Base-by-base conservation (phyloP, 2,888 invertebrate species). In the Reticulitermes lucifugus region DNA sequence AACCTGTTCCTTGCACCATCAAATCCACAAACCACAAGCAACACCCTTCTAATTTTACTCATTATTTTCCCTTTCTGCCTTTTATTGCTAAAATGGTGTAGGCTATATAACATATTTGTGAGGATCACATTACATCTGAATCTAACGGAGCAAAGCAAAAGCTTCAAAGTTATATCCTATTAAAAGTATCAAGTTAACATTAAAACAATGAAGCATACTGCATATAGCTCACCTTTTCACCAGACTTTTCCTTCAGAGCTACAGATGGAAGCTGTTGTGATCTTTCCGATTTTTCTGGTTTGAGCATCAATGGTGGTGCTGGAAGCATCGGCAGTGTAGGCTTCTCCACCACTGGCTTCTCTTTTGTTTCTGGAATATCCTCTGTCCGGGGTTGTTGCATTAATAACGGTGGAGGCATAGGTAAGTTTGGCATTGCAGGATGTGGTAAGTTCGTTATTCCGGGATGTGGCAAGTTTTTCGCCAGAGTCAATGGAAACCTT, bases 391-490 rank as follows among this genome's bases (percentile, higher is more conserved):
- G 86, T 41, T 35, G 35, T 35, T 86, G 87, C 86, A 86, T 87
- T 71, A 87, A 86, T 9, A 84, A 29, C 81, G 93, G 93, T 73
- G 94, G 92, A 84, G 94, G 92, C 85, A 91, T 86, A 12, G 93
- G 91, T 90, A 93, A 92, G 85, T 93, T 92, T 65, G 93, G 93
- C 91, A 94, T 92, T 88, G 93, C 92, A 3, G 94, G 93, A 85
- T 93, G 92, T 7, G 86, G 86, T 43, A 87, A 46, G 59, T 87
- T 88, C 35, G 35, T 35, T 35, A 94, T 92, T 88, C 93, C 92
- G 3, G 94, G 93, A 85, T 93, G 92, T 7, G 86, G 86, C 55
- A 87, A 46, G 59, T 87, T 88, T 60, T 86, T 87, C 18, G 83
- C 84, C n/a, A 85, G 43, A 4, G 91, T 89, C 83, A 91, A 88